Evolutionary conservation across 2,113 vertebrate genomes (phyloP).

Genomic region (Entosphenus tridentatus): DNA sequence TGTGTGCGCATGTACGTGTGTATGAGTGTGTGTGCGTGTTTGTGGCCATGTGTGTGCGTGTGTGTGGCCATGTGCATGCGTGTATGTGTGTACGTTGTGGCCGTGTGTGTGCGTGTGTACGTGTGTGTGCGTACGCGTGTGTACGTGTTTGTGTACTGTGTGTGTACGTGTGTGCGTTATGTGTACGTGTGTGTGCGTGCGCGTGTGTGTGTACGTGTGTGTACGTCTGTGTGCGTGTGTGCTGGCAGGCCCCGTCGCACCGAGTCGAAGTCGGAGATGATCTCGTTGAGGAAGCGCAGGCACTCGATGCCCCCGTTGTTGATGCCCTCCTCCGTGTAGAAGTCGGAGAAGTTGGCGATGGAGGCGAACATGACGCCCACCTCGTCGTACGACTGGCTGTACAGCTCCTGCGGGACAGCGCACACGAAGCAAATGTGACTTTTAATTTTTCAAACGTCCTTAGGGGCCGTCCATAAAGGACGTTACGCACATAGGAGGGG

Average conservation of each 20-base stretch:
- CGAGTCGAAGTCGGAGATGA: constrained; percentile 6
- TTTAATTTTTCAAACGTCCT: too few species aligned
- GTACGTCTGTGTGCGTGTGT: background rate
- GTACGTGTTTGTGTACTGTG: too few species aligned
- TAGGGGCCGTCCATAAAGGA: too few species aligned
- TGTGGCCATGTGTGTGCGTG: too few species aligned
- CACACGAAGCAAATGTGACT: too few species aligned
- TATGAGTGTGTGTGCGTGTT: too few species aligned
- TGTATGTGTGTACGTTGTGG: background rate
- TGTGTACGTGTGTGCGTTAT: too few species aligned
- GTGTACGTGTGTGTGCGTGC: too few species aligned
- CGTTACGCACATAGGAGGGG: too few species aligned
- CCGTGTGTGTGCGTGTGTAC: too few species aligned
- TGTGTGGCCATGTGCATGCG: background rate
- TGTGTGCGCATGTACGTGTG: background rate
- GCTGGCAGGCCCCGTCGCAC: background rate
- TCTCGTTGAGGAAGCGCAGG: constrained; percentile 3
- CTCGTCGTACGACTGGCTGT: constrained; percentile 1
- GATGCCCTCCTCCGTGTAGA: constrained; percentile 4
- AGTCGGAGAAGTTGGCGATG: constrained; percentile 4
- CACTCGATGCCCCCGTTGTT: constrained; percentile 5
- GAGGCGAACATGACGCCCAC: constrained; percentile 3
- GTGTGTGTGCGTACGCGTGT: too few species aligned
- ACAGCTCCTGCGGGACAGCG: background rate
- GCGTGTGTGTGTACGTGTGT: too few species aligned